phyloP scores from a whole-genome alignment of 2,888 invertebrate genomes.

The Callyntrura guangdongensis region DNA sequence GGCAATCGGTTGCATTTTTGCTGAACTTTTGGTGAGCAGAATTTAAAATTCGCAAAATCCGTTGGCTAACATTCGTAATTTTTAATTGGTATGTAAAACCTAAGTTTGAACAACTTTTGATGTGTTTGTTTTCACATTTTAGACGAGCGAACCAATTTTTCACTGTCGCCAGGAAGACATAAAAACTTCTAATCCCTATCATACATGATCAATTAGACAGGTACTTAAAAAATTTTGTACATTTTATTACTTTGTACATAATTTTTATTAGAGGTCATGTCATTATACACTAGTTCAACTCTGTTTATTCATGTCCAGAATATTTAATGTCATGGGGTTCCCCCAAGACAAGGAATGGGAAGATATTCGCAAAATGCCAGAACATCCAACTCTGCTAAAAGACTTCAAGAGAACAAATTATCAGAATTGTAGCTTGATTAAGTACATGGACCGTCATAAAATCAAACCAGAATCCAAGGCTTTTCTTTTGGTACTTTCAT shows the following conservation, averaged over 20 bases:
- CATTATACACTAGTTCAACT: too few relatives aligned
- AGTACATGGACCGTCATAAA: constrained; percentile 98
- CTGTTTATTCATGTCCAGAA: constrained; percentile 87
- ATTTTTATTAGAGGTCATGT: too few relatives aligned
- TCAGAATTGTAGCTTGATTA: constrained; percentile 94
- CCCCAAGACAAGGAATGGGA: constrained; percentile 99
- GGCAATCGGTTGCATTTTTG: constrained; percentile 98
- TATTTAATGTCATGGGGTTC: constrained; percentile 99
- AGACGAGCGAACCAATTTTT: constrained; percentile 99
- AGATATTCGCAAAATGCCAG: constrained; percentile 99
- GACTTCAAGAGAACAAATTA: constrained; percentile 98
- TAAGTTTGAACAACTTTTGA: constrained; percentile 87
- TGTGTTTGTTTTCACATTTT: constrained; percentile 76
- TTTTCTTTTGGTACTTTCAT: constrained; percentile 89
- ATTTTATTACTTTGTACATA: not conserved
- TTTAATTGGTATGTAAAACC: not conserved
- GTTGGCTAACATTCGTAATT: not conserved
- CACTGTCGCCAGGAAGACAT: constrained; percentile 99
- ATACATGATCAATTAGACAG: constrained; percentile 98
- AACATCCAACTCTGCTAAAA: constrained; percentile 97
- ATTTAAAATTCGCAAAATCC: too few relatives aligned
- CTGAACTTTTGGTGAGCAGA: constrained; percentile 75
- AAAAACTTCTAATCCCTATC: constrained; percentile 99
- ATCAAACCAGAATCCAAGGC: constrained; percentile 97
- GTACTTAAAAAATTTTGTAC: constrained; percentile 85